Conservation (phyloP, 2,797 vertebrate genomes). For the Enteromius viviparus region DNA sequence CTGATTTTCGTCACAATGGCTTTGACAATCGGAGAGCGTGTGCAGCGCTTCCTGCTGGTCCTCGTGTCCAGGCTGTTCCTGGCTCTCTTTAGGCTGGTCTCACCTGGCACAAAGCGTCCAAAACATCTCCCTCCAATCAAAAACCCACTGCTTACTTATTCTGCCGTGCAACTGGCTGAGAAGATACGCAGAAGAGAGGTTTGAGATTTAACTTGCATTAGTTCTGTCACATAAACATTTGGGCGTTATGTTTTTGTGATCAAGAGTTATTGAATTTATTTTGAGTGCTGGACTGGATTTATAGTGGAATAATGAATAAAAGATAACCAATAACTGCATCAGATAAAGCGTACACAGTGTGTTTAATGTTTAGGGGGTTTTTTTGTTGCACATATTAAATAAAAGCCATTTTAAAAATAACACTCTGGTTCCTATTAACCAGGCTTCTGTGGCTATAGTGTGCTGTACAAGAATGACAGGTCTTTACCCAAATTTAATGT, state of each 20-base stretch:
- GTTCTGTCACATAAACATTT: neutral
- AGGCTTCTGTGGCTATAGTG: neutral
- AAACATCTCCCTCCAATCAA: slow-evolving; percentile 64
- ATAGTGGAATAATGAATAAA: neutral
- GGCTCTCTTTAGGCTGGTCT: slow-evolving; percentile 62
- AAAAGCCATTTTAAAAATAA: neutral
- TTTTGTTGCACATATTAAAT: neutral
- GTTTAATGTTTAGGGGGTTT: neutral
- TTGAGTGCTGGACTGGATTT: neutral
- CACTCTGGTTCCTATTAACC: neutral
- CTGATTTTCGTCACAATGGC: slow-evolving; percentile 62
- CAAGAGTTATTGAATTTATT: neutral
- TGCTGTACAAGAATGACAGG: neutral
- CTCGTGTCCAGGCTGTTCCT: slow-evolving; percentile 47
- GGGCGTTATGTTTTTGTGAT: neutral
- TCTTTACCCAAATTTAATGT: neutral
- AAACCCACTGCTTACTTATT: slow-evolving; percentile 68
- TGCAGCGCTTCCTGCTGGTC: slow-evolving; percentile 59
- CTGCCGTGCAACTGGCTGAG: slow-evolving; percentile 73
- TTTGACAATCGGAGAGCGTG: slow-evolving; percentile 49
- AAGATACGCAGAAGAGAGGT: slow-evolving; percentile 80
- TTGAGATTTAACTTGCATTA: slow-evolving; percentile 20
- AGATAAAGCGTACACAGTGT: neutral
- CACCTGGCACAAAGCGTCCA: slow-evolving; percentile 5
- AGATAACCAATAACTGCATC: neutral